Evolutionary conservation across 2,113 vertebrate species (phyloP), one percentile per base, ranked within the genome.

Genomic region (Rhegmatorhina hoffmannsi): DNA sequence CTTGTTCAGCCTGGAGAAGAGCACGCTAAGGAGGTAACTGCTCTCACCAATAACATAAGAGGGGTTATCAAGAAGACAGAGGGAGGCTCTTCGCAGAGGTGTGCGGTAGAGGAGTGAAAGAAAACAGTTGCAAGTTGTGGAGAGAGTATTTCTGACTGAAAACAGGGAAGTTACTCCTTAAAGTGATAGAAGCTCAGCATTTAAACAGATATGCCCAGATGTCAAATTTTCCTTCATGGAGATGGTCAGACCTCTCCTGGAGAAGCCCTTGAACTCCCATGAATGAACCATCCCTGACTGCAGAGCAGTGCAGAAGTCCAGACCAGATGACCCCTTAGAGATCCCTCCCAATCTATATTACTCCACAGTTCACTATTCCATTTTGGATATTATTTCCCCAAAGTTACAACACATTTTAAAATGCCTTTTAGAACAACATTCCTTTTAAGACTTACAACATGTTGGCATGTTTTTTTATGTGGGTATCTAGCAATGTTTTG

Each of bases 111-210:
- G 9, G 16, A 29, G 4, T 4, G 7, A 67, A 75, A 83, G 46
- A 44, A 15, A 44, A 40, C 6, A 20, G 24, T 0, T 18, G 5
- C 24, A 53, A 74, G 23, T 25, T 0, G 0, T 1, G 2, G 66
- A 2, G 3, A 79, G 24, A 76, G 25, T 64, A 91, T 76, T 26
- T 64, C 19, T 73, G 19, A 47, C 4, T 33, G 68, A 84, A 55
- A 3, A 9, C 2, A 5, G 43, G 7, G 43, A 76, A 59, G 76
- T 50, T 25, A 31, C 31, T 92, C 19, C n/a, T 76, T 11, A 59
- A 85, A 84, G 29, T 28, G 29, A 77, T 40, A 77, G 38, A 34
- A 60, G 19, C 2, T 72, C 44, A 84, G 63, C 24, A 21, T 49
- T 58, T 64, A 40, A 73, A 38, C 4, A 72, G 79, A 64, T 46